Percentiles rank a stretch among this genome's conserved stretches.
Conservation (phyloP, 2,888 invertebrate genomes). For the Cephus pulcher region DNA sequence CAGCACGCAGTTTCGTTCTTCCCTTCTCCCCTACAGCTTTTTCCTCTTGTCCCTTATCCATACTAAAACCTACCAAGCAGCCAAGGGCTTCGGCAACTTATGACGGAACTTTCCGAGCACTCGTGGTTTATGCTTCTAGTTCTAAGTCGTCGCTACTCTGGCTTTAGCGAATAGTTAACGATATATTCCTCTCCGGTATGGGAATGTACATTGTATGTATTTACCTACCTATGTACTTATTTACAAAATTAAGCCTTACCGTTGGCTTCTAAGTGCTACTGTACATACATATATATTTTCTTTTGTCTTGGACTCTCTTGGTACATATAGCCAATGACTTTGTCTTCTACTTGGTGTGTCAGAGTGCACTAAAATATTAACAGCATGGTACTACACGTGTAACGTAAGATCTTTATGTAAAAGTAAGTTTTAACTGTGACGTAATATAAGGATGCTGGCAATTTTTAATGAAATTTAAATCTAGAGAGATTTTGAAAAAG, state of each 20-base stretch:
- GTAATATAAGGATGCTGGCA: not conserved
- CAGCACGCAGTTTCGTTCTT: not conserved
- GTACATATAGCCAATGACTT: not conserved
- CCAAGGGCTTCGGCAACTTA: slow-evolving; percentile 34
- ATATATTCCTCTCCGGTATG: not conserved
- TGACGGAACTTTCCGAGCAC: slow-evolving; percentile 33
- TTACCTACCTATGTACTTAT: not conserved
- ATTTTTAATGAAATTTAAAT: not conserved
- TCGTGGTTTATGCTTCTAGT: slow-evolving; percentile 26
- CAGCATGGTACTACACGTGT: not conserved
- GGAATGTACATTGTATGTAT: not conserved
- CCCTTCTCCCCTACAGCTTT: not conserved
- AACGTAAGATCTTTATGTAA: not conserved
- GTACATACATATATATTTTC: too few relatives aligned
- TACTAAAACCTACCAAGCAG: slow-evolving; percentile 13
- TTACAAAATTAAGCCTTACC: not conserved
- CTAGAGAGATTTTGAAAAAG: not conserved
- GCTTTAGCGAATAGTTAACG: not conserved
- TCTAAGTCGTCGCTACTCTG: not conserved
- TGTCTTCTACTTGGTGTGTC: not conserved
- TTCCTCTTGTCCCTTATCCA: not conserved
- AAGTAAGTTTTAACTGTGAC: not conserved
- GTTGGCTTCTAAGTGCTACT: not conserved
- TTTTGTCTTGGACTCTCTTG: not conserved
- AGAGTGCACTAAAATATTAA: not conserved